phyloP scores from a whole-genome alignment of 1,140 invertebrate genomes.

The Diorhabda elongata region DNA sequence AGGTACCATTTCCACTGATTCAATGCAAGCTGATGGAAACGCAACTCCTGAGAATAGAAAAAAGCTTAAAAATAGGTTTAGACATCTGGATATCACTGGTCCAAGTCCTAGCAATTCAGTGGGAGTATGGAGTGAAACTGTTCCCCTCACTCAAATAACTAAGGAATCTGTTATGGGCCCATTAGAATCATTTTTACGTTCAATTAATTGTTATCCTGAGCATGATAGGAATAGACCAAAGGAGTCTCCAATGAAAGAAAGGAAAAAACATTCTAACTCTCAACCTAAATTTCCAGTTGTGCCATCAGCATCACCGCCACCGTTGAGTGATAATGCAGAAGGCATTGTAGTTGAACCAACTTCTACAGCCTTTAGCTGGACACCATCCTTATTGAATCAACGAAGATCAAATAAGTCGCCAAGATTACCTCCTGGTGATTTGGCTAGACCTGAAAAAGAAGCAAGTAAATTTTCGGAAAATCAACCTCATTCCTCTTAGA shows the following conservation, averaged over 20 bases:
- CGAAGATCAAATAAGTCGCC: constrained; percentile 26
- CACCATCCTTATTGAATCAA: constrained; percentile 41
- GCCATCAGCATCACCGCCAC: constrained; percentile 31
- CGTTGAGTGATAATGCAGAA: constrained; percentile 32
- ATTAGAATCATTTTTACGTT: constrained; percentile 41
- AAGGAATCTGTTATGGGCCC: constrained; percentile 43
- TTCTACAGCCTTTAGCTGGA: constrained; percentile 44
- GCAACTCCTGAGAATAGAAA: constrained; percentile 20
- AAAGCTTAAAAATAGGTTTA: constrained; percentile 30
- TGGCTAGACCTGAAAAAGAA: constrained; percentile 40
- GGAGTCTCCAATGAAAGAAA: constrained; percentile 27
- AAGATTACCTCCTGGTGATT: constrained; percentile 27
- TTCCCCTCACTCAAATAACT: constrained; percentile 34
- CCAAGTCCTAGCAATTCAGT: constrained; percentile 13
- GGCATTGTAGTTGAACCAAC: constrained; percentile 25
- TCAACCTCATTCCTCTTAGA: constrained; percentile 14
- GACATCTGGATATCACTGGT: constrained; percentile 11
- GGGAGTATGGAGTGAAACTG: constrained; percentile 35
- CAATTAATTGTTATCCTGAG: constrained; percentile 43
- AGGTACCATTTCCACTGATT: constrained; percentile 15
- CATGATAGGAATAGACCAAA: constrained; percentile 41
- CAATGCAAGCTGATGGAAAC: constrained; percentile 12
- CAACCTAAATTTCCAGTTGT: constrained; percentile 23
- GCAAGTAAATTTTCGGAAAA: constrained; percentile 29
- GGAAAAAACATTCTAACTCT: constrained; percentile 21